Percentiles rank a stretch among this genome's conserved stretches.
These are phyloP conservation scores for Hemitrygon akajei DNA, from an alignment of 2,797 vertebrate genomes.

Conservation along the genomic window DNA sequence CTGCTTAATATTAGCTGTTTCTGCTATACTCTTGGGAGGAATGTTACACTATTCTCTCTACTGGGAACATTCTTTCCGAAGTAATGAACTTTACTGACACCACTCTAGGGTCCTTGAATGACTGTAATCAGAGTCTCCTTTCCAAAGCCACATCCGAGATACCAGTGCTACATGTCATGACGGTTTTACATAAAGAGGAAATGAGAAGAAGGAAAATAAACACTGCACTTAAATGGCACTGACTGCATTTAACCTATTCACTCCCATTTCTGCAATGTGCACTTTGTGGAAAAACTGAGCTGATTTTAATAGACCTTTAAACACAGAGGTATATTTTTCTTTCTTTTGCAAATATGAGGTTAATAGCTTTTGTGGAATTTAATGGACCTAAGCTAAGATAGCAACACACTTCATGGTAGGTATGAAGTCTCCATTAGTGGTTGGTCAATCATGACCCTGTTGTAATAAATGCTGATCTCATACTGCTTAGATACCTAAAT, in stretches of 20 bases:
- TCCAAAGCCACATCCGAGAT: slow-evolving; percentile 28
- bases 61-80: slow-evolving; percentile 13
- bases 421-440: background rate
- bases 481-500: background rate
- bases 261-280: slow-evolving; percentile 19
- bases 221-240: slow-evolving; percentile 30
- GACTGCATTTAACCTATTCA: slow-evolving; percentile 36
- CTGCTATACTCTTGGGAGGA: slow-evolving; percentile 34
- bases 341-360: background rate
- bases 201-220: slow-evolving; percentile 38
- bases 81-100: slow-evolving; percentile 38
- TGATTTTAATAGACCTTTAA: background rate
- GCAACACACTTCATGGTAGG: background rate
- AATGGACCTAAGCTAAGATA: too few species aligned
- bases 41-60: slow-evolving; percentile 26
- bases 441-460: background rate
- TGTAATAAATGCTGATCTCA: slow-evolving; percentile 5
- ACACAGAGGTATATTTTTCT: background rate
- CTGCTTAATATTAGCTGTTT: slow-evolving; percentile 45
- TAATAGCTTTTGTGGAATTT: slow-evolving; percentile 13
- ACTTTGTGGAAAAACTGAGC: background rate
- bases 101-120: slow-evolving; percentile 31
- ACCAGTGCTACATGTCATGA: slow-evolving; percentile 35
- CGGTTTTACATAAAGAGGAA: slow-evolving; percentile 40
- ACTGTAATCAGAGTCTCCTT: slow-evolving; percentile 31